A percentile compares a stretch with the other conserved stretches of the same genome.
Evolutionary conservation across 2,113 vertebrate genomes (phyloP).

Genomic region (Glaucidium brasilianum): DNA sequence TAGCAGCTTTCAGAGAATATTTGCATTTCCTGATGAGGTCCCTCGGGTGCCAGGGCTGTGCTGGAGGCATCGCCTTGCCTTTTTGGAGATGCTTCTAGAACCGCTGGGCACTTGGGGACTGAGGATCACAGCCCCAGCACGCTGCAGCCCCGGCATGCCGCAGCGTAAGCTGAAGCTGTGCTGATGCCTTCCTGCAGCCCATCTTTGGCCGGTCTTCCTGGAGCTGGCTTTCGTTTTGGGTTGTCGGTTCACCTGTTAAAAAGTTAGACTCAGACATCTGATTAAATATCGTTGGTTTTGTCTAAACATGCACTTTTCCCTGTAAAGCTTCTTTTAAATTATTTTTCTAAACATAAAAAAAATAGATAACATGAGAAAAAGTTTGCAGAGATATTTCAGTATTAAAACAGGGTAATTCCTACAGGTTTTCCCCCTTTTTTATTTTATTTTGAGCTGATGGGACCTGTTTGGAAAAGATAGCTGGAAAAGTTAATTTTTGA

Average conservation of each 20-base stretch:
- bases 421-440: neutral
- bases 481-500: constrained; percentile 52
- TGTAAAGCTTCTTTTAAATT: neutral
- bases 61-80: neutral
- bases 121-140: neutral
- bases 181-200: neutral
- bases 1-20: neutral
- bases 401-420: neutral
- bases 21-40: neutral
- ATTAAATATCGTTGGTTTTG: neutral
- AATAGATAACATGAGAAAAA: neutral
- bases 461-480: neutral
- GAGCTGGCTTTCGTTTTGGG: neutral
- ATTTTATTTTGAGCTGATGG: neutral
- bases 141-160: neutral
- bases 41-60: neutral
- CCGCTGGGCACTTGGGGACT: neutral
- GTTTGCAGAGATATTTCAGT: neutral
- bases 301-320: neutral
- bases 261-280: neutral
- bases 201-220: neutral
- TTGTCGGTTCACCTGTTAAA: neutral
- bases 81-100: neutral
- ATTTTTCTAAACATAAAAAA: neutral
- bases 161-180: neutral